Base-by-base conservation (phyloP, 1,140 invertebrate genomes). In the Drosophila mayri region DNA sequence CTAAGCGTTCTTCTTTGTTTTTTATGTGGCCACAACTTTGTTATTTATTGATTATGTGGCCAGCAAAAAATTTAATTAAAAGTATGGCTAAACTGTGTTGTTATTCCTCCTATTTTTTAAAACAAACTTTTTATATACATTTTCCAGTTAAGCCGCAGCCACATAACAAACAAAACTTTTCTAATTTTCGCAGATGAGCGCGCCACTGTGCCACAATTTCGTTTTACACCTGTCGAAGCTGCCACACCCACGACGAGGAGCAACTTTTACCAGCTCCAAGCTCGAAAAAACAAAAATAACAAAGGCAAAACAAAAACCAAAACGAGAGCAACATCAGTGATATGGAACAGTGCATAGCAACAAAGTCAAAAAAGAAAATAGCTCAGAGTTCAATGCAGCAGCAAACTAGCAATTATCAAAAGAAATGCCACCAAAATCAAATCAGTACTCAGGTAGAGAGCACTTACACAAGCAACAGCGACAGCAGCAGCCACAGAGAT, bases 361-460 rank as follows among this genome's bases (percentile, higher is more conserved):
- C 61, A 84, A 87, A 66, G 84, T 84, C 83, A 88, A 87, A 87
- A 81, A 66, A 37, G 38, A 46, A 62, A 60, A 38, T 37, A 77
- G 75, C 65, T 58, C 71, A 81, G 61, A 81, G 67, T 81, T 82
- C 79, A 81, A 82, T 81, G 79, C 79, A 49, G 50, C 60, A 76
- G 70, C 35, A 38, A 55, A 38, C 35, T 38, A 59, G 54, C 49
- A 78, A 70, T 57, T 80, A 80, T 80, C 77, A 88, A 83, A 87
- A 79, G 75, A 79, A 71, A 87, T 88, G 84, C 84, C 84, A 87
- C 84, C 84, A 88, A 80, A 87, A 88, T 88, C 84, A 88, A 88
- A 86, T 66, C 66, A 79, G 79, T 61, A 76, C 84, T 80, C 84
- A 90, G 65, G 64, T 74, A 79, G 63, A 61, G 65, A 57, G 63